These are phyloP conservation scores for Gracilinanus agilis DNA, from an alignment of 2,113 vertebrate species.

Conservation along the genomic window DNA sequence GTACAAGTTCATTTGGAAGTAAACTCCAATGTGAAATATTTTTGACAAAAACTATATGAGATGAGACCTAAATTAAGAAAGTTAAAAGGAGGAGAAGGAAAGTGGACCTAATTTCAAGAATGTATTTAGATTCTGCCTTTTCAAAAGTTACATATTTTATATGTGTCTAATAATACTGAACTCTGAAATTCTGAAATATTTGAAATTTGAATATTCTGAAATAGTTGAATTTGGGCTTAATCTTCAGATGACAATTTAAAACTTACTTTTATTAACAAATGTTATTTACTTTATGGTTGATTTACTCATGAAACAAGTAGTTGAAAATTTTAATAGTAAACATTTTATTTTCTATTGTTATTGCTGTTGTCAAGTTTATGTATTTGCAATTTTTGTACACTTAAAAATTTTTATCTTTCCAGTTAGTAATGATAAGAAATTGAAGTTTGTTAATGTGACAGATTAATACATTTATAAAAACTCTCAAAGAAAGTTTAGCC, in stretches of 20 bases:
- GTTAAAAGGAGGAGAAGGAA: background rate
- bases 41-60: background rate
- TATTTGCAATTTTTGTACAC: background rate
- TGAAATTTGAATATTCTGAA: too few species aligned
- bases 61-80: background rate
- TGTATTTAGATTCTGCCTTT: background rate
- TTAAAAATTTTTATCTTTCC: background rate
- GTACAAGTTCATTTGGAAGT: conserved; percentile 6
- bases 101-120: background rate
- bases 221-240: background rate
- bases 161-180: background rate
- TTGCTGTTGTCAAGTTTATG: background rate
- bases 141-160: accelerated
- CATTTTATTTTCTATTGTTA: background rate
- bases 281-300: background rate
- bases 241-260: background rate
- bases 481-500: conserved; percentile 11
- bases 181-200: background rate
- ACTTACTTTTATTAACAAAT: background rate
- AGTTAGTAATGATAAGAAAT: background rate
- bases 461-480: conserved; percentile 11
- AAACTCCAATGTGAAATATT: conserved; percentile 3
- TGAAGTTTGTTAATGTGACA: conserved; percentile 5
- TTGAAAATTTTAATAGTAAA: conserved; percentile 11
- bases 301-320: background rate